Conservation (phyloP, 2,113 vertebrate species). For the Canis aureus region DNA sequence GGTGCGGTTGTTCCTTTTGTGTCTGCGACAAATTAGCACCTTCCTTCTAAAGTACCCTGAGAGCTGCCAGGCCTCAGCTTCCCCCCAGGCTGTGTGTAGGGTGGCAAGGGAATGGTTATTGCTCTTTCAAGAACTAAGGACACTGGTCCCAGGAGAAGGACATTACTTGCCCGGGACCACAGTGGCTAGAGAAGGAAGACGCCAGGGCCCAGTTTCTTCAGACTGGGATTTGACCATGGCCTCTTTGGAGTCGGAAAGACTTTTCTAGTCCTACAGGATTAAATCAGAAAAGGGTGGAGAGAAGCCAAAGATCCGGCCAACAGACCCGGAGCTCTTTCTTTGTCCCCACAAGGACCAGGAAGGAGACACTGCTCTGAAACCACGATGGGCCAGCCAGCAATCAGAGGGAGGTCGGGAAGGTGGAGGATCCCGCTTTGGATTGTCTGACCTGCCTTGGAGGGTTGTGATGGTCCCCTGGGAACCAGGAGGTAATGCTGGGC, state of each 20-base stretch:
- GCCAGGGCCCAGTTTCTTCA: background rate
- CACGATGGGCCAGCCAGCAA: background rate
- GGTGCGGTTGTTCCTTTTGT: background rate
- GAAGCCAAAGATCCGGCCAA: background rate
- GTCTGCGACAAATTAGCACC: background rate
- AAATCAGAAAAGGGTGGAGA: background rate
- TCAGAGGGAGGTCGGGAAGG: background rate
- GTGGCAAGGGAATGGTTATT: background rate
- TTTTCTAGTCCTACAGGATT: background rate
- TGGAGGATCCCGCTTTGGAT: background rate
- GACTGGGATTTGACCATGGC: background rate
- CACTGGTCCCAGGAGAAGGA: background rate
- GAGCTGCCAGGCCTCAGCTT: background rate
- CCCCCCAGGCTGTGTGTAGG: background rate
- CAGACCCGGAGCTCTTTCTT: background rate
- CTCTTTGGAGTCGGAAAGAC: background rate
- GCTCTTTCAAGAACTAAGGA: background rate
- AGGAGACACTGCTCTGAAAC: background rate
- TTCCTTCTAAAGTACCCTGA: constrained; percentile 44
- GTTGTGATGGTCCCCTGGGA: background rate
- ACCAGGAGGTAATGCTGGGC: no score
- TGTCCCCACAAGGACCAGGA: background rate
- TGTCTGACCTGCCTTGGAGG: background rate
- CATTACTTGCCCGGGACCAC: background rate
- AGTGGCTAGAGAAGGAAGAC: background rate